Evolutionary conservation across 1,140 invertebrate species (phyloP).

Genomic region (Papilio aristodemus): DNA sequence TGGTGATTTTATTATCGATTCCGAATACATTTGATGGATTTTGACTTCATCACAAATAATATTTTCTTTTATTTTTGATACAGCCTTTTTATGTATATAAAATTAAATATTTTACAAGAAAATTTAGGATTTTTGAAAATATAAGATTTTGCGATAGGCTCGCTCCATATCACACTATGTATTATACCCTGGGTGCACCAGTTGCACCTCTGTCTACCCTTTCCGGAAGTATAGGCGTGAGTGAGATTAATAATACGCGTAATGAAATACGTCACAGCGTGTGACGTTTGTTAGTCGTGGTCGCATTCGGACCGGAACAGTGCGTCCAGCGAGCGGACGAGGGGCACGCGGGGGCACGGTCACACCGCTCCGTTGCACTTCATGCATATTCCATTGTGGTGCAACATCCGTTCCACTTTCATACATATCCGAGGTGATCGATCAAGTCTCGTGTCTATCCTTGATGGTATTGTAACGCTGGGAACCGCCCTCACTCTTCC

Average conservation of each 20-base stretch:
- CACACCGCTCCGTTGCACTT: constrained; percentile 63
- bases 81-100: too few species aligned
- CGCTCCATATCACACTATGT: too few species aligned
- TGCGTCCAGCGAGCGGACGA: constrained; percentile 44
- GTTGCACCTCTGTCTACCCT: too few species aligned
- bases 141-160: too few species aligned
- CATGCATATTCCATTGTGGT: constrained; percentile 67
- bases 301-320: constrained; percentile 58
- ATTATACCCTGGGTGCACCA: too few species aligned
- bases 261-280: constrained; percentile 6
- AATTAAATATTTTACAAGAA: too few species aligned
- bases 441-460: constrained; percentile 34
- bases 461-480: neutral
- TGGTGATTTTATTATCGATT: neutral
- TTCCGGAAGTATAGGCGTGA: too few species aligned
- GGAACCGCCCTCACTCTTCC: neutral
- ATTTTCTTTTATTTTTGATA: too few species aligned
- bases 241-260: neutral
- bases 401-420: constrained; percentile 73
- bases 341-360: constrained; percentile 46
- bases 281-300: constrained; percentile 9
- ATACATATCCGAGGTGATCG: constrained; percentile 39
- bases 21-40: neutral
- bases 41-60: too few species aligned
- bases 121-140: too few species aligned